Evolutionary conservation across 2,113 vertebrate species (phyloP).

Genomic region (Hydrolagus affinis): DNA sequence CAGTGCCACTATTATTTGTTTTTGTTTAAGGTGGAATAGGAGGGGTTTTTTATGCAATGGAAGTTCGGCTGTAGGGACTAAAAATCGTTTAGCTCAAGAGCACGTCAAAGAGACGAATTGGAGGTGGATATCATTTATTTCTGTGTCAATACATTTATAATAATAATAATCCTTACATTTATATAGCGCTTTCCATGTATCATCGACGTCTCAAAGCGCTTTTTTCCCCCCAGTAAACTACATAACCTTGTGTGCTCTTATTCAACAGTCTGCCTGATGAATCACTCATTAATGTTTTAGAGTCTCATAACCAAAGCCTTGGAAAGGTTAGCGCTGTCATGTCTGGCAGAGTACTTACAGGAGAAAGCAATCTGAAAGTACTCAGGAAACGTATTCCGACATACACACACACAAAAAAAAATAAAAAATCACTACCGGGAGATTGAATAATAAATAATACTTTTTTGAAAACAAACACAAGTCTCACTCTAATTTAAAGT

Average conservation of each 20-base stretch:
- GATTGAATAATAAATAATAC: neutral
- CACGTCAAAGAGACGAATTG: constrained; percentile 38
- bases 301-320: neutral
- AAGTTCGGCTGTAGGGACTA: neutral
- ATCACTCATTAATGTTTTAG: neutral
- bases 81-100: constrained; percentile 3
- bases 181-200: too few relatives aligned
- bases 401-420: too few relatives aligned
- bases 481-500: neutral
- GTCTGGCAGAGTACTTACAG: neutral
- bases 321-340: neutral
- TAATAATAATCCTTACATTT: too few relatives aligned
- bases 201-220: too few relatives aligned
- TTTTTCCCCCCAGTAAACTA: neutral
- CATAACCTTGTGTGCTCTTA: constrained; percentile 6
- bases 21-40: neutral
- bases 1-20: constrained; percentile 4
- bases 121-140: constrained; percentile 9
- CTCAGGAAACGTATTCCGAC: neutral
- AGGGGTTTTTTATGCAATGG: neutral
- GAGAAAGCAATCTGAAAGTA: constrained; percentile 12
- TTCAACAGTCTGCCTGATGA: neutral
- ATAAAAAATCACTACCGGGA: neutral
- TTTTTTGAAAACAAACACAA: neutral
- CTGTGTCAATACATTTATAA: neutral